Evolutionary conservation across 2,113 vertebrate genomes (phyloP).

Genomic region (Amphiprion percula): DNA sequence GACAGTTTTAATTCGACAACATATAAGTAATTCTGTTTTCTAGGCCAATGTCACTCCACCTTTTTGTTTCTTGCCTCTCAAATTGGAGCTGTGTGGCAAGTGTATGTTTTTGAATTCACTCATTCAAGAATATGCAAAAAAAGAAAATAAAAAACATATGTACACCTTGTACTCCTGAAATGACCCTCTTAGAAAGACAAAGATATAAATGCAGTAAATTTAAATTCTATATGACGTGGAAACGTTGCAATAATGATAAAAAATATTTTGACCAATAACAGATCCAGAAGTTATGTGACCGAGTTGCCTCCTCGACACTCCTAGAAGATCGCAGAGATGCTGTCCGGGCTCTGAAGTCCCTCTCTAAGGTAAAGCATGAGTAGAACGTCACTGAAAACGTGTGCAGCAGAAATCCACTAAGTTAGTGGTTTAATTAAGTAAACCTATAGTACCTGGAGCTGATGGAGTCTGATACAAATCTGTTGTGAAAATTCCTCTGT

Average conservation of each 20-base stretch:
- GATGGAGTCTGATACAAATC: no score
- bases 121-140: background rate
- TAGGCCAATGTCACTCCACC: background rate
- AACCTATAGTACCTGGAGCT: no score
- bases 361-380: conserved; percentile 87
- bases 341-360: conserved; percentile 94
- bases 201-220: background rate
- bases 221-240: background rate
- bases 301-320: conserved; percentile 96
- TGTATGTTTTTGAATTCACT: background rate
- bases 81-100: background rate
- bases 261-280: conserved; percentile 59
- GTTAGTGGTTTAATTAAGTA: background rate
- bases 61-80: background rate
- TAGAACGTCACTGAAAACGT: background rate
- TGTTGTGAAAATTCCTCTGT: no score
- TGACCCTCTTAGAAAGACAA: background rate
- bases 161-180: background rate
- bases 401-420: background rate
- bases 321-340: conserved; percentile 96
- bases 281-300: conserved; percentile 98
- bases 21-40: background rate
- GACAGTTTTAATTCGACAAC: no score
- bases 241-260: background rate
- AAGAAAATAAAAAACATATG: background rate